A percentile compares a stretch with the other conserved stretches of the same genome.
phyloP scores from a whole-genome alignment of 2,113 vertebrate species.

The Macrotis lagotis region DNA sequence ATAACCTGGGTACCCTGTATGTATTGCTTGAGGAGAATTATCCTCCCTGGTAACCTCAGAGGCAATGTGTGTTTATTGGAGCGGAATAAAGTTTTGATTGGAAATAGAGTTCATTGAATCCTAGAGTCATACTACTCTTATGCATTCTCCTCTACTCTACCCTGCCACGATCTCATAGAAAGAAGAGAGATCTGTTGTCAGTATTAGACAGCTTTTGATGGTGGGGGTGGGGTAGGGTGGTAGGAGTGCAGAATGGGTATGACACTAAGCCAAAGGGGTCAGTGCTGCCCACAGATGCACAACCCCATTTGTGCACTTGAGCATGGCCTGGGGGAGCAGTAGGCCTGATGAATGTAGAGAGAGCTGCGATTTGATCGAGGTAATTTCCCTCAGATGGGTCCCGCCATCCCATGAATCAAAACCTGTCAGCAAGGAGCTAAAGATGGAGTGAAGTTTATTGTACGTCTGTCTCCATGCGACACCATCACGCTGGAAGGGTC shows the following conservation, averaged over 20 bases:
- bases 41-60: conserved; percentile 20
- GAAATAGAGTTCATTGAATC: conserved; percentile 12
- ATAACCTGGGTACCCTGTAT: background rate
- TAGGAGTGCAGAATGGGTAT: conserved; percentile 37
- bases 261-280: conserved; percentile 63
- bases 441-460: conserved; percentile 92
- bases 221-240: conserved; percentile 25
- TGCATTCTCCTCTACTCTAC: background rate
- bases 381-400: conserved; percentile 91
- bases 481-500: conserved; percentile 88
- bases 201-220: conserved; percentile 23
- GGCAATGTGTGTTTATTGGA: conserved; percentile 47
- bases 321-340: conserved; percentile 74
- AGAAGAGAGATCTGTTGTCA: conserved; percentile 28
- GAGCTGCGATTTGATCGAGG: conserved; percentile 89
- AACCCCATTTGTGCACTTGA: conserved; percentile 74
- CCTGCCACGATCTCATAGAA: background rate
- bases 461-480: conserved; percentile 89
- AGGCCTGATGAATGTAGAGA: conserved; percentile 89
- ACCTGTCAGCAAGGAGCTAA: conserved; percentile 89
- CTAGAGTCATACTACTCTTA: conserved; percentile 22
- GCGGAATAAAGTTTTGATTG: conserved; percentile 48
- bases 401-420: conserved; percentile 93
- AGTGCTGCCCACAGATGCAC: conserved; percentile 71
- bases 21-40: conserved; percentile 23